Base-by-base conservation (phyloP, 2,888 invertebrate species). In the Epinotia bilunana region DNA sequence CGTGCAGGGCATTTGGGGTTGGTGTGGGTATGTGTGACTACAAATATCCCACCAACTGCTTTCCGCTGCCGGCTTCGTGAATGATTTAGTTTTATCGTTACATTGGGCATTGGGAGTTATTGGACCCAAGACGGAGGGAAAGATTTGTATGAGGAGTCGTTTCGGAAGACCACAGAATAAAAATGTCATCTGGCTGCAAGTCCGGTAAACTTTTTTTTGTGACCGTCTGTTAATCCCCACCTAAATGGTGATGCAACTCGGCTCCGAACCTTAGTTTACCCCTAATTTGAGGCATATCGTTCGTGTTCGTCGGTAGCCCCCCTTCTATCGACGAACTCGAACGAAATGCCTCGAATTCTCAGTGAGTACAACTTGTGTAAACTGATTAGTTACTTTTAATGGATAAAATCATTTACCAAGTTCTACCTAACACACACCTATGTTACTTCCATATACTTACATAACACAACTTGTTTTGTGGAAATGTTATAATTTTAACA, bases 31-130 rank as follows among this genome's bases (percentile, higher is more conserved):
- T 46, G 69, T 73, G 62, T 68, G 73, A 46, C 46, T 68, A 33
- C 57, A 62, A 69, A 69, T 69, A 57, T 57, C 28, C 49, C 57
- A 28, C 28, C n/a, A 60, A 73, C 60, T 53, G 72, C 57, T 43
- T 9, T 62, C 43, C 33, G 65, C 28, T 43, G 72, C 53, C 67
- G 53, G 67, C 12, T 49, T 20, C 53, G 23, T 67, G 73, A 73
- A 67, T 65, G 60, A 67, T 68, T 73, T 65, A 73, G 72, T 72
- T 67, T 73, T 67, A 67, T 67, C 46, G 63, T 58, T 63, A 74
- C 49, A 68, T 57, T 69, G 62, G 20, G 62, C 53, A n/a, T 20
- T 58, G 70, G 65, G 74, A 70, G 64, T 61, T 74, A 64, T 71
- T 53, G 23, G 70, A 13, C 58, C 65, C 64, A 49, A 49, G 46